Conservation (phyloP, 2,797 vertebrate species). For the Streptopelia turtur region DNA sequence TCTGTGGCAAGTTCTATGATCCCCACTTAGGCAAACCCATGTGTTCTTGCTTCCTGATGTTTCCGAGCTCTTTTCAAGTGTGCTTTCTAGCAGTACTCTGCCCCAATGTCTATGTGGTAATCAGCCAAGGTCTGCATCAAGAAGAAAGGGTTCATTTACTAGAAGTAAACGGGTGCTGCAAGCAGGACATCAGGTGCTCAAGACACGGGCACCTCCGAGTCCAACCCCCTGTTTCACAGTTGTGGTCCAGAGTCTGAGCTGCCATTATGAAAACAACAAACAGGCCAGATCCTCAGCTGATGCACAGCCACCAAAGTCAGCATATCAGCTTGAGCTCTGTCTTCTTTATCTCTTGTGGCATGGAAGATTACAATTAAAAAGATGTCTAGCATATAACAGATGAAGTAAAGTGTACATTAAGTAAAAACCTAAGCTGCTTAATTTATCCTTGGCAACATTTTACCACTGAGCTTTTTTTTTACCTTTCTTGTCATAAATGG, state of each 20-base stretch:
- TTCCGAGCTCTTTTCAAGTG: not conserved
- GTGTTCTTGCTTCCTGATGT: not conserved
- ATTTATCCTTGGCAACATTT: slow-evolving; percentile 8
- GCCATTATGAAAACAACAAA: not conserved
- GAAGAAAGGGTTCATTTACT: not conserved
- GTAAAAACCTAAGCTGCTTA: slow-evolving; percentile 9
- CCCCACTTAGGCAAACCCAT: not conserved
- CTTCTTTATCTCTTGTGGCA: not conserved
- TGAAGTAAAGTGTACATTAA: not conserved
- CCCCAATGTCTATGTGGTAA: not conserved
- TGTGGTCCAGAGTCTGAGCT: not conserved
- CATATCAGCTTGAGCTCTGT: not conserved
- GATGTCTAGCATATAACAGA: not conserved
- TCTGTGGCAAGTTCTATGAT: not conserved
- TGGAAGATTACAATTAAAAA: not conserved
- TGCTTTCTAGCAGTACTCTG: not conserved
- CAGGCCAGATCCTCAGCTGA: not conserved
- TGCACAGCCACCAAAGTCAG: not conserved
- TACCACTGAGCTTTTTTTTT: slow-evolving; percentile 31
- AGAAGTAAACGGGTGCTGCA: not conserved
- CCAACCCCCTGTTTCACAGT: not conserved
- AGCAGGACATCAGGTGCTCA: not conserved
- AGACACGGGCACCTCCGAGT: not conserved
- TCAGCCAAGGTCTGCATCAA: not conserved
- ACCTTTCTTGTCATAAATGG: slow-evolving; percentile 14